phyloP scores from a whole-genome alignment of 2,113 vertebrate genomes.

The Chamaea fasciata region DNA sequence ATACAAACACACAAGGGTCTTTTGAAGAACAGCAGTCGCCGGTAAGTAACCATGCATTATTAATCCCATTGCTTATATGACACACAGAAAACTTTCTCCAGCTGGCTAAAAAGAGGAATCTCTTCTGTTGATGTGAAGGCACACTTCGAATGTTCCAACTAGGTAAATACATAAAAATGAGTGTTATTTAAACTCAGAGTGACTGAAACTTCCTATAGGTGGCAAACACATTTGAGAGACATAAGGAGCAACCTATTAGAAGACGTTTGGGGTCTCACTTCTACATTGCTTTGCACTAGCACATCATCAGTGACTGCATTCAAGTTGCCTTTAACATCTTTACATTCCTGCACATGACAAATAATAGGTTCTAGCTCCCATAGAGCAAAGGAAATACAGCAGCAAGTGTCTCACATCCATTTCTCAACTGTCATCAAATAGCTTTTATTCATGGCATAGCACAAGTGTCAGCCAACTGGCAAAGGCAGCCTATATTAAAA shows the following conservation, averaged over 20 bases:
- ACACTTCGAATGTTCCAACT: neutral
- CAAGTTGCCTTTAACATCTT: neutral
- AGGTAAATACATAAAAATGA: neutral
- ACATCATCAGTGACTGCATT: rapidly evolving
- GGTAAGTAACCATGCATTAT: neutral
- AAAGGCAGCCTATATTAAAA: constrained; percentile 43
- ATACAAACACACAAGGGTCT: neutral
- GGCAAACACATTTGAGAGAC: neutral
- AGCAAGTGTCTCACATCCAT: constrained; percentile 6
- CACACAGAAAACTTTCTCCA: neutral
- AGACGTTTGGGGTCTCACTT: neutral
- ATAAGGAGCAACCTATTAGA: neutral
- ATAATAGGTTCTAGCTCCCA: neutral
- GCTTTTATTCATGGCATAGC: constrained; percentile 59
- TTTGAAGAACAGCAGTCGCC: neutral
- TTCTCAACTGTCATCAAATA: constrained; percentile 59
- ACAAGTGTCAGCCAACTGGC: constrained; percentile 63
- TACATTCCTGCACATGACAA: neutral
- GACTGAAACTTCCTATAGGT: neutral
- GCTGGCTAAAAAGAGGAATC: neutral
- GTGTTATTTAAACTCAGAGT: neutral
- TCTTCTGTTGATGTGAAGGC: neutral
- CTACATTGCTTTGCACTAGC: neutral
- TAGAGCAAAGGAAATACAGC: neutral
- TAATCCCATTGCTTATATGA: neutral